Base-by-base conservation (phyloP, 2,888 invertebrate genomes). In the Trissolcus brochymenae region DNA sequence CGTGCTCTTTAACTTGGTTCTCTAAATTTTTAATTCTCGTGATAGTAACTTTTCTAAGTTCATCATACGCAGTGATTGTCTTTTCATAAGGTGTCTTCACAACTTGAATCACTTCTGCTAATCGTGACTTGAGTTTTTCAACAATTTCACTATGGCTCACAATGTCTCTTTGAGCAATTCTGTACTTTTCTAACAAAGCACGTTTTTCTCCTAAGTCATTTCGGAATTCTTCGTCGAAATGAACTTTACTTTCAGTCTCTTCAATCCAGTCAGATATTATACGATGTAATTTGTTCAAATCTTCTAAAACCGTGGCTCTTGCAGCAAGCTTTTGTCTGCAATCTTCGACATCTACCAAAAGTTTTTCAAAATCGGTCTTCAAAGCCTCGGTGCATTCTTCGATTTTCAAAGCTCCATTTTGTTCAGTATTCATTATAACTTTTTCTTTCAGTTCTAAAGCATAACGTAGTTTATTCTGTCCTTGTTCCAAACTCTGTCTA, bases 161-260 rank as follows among this genome's bases (percentile, higher is more conserved):
- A 53, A 96, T 93, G 84, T 98, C 97, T 79, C 96, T 92, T 82
- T 94, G 94, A 60, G 96, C 92, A 0, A 94, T 93, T 85, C 93
- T 95, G 88, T 95, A 95, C 88, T 97, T 98, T 87, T 98, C 98
- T 17, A 97, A 87, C 51, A 95, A 93, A 0, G 96, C 94, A 82
- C 95, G 94, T 89, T 98, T 98, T 87, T 98, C 98, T 61, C 96
- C 95, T 1, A 98, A 90, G 86, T 98, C 97, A 83, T 96, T 95
- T 29, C 95, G 91, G 74, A 93, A 92, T 9, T 92, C 92, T 83
- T 94, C 94, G 76, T 94, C 93, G 1, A 93, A 92, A 84, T 94
- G 94, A 6, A 96, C 92, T 88, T 96, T 96, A 56, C 94, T 93
- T 84, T 96, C 96, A 74, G 96, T 93, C 84, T 98, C 98, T 77